Evolutionary conservation across 2,888 invertebrate genomes (phyloP), one percentile per base, ranked within the genome.

Genomic region (Pyrrhosoma nymphula): DNA sequence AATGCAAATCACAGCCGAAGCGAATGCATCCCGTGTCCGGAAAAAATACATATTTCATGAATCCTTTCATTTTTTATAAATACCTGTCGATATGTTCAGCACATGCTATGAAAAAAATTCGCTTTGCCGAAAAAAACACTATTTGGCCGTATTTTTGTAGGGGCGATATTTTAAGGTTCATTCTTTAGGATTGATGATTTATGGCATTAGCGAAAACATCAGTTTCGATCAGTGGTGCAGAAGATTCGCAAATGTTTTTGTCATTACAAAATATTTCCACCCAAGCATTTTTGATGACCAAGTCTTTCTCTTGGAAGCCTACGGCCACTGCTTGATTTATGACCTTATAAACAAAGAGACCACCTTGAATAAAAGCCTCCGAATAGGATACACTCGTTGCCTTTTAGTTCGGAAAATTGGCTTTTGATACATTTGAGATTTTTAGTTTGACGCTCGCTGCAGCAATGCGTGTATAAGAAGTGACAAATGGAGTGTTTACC

Each of bases 1-100:
- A 23, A 82, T 82, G 82, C 30, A 82, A 82, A 82, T 82, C 30
- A 82, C 35, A 30, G 35, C 82, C 35, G 35, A 35, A 82, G 82
- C 30, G n/a, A 14, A 82, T 82, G 14, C 18, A 16, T 82, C 14
- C 6, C 30, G 1, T 18, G 82, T 30, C 82, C 82, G 23, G 8
- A 82, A 82, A 35, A 82, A 82, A 82, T 82, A 26, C 35, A 82
- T 82, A 82, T 82, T 82, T 82, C 82, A 82, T 82, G 30, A 82
- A 60, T 35, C 82, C 82, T 1, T 69, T 26, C 1, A 20, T 69
- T 26, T 69, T 82, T 82, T 16, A 60, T 35, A 82, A 82, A 35
- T 82, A 82, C 82, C 82, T 82, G 82, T 30, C 82, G 82, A 82
- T 35, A 82, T 82, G 30, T 35, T 82, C 35, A 30, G 35, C 82